Evolutionary conservation across 1,140 invertebrate genomes (phyloP).

Genomic region (Oryctes rhinoceros): DNA sequence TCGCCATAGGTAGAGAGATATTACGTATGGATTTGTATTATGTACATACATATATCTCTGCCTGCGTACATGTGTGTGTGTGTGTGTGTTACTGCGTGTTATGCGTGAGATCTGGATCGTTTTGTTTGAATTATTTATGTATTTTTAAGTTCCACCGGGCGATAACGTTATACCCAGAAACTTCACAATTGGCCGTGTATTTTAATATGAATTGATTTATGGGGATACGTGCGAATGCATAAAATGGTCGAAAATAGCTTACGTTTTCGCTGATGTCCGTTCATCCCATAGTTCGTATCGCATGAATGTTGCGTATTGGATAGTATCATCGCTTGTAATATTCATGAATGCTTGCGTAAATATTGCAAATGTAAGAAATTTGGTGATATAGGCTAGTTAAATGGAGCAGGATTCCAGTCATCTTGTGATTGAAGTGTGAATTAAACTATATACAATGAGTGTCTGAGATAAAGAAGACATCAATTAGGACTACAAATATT

Average conservation of each 20-base stretch:
- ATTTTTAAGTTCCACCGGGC: constrained; percentile 23
- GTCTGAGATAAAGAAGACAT: too few species aligned
- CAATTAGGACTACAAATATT: too few species aligned
- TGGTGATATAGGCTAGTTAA: too few species aligned
- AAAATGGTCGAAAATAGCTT: background rate
- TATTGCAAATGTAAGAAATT: too few species aligned
- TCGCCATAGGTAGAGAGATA: background rate
- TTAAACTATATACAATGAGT: too few species aligned
- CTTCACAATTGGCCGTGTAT: constrained; percentile 27
- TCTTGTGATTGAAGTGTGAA: too few species aligned
- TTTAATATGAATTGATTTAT: constrained; percentile 36
- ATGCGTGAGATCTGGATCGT: background rate
- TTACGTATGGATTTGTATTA: background rate
- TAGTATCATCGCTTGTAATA: too few species aligned
- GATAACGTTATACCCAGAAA: constrained; percentile 22
- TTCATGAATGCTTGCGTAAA: too few species aligned
- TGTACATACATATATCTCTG: too few species aligned
- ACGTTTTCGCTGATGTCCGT: background rate
- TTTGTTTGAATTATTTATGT: constrained; percentile 35
- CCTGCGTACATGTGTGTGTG: too few species aligned
- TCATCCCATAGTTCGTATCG: background rate
- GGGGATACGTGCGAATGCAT: background rate
- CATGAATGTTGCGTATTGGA: background rate
- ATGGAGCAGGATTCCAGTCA: too few species aligned
- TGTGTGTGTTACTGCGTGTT: constrained; percentile 20